Evolutionary conservation across 2,797 vertebrate genomes (phyloP).

Genomic region (Melanotaenia nigrans): DNA sequence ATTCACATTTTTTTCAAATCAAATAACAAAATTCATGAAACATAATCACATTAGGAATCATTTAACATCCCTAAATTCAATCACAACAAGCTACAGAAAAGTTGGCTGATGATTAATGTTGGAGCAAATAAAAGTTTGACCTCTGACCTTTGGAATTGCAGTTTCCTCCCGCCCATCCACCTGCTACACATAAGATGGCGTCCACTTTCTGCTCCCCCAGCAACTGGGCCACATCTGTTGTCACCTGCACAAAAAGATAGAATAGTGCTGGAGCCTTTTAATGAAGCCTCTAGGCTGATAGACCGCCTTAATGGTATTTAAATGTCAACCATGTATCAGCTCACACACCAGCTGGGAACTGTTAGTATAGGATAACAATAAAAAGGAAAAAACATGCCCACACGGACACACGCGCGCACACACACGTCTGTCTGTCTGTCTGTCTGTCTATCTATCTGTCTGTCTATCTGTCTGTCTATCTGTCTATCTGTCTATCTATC

Average conservation of each 20-base stretch:
- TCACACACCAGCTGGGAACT: constrained; percentile 17
- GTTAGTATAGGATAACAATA: constrained; percentile 8
- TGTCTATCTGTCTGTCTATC: too few species aligned
- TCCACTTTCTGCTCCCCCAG: constrained; percentile 93
- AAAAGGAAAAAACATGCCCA: not conserved
- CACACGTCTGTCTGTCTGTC: too few species aligned
- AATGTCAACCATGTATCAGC: constrained; percentile 5
- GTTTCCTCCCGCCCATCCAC: constrained; percentile 97
- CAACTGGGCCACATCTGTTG: constrained; percentile 86
- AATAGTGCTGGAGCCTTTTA: constrained; percentile 15
- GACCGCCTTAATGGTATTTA: constrained; percentile 18
- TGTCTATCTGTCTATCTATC: too few species aligned
- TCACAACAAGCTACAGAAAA: not conserved
- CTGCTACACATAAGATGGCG: constrained; percentile 94
- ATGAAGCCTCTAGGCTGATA: constrained; percentile 4
- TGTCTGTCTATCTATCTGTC: too few species aligned
- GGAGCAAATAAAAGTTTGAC: constrained; percentile 40
- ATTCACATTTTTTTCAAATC: not conserved
- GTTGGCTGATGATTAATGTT: constrained; percentile 45
- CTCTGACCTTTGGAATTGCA: constrained; percentile 93
- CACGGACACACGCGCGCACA: too few species aligned
- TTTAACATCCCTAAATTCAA: not conserved
- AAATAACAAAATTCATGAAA: not conserved
- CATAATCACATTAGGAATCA: not conserved
- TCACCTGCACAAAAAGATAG: constrained; percentile 85